Conservation (phyloP, 23 tunicate species). For the Ciona savignyi region DNA sequence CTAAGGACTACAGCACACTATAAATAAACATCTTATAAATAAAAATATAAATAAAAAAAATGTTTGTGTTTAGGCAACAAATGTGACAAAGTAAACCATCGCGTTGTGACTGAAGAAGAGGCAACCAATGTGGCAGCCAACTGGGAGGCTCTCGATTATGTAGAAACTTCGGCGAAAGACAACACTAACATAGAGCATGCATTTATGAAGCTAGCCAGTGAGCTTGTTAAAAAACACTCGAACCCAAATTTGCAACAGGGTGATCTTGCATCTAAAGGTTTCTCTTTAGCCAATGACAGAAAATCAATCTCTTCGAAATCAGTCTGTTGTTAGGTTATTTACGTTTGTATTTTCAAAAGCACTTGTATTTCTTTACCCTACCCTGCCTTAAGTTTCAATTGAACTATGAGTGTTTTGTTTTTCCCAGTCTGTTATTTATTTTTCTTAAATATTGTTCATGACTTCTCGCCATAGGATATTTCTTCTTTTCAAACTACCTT, state of each 20-base stretch:
- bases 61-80: conserved; percentile 77
- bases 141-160: conserved; percentile 36
- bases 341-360: no score
- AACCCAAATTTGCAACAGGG: background rate
- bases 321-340: background rate
- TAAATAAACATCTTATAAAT: no score
- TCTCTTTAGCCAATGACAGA: background rate
- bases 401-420: no score
- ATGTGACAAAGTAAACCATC: conserved; percentile 30
- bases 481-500: no score
- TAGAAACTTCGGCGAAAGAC: conserved; percentile 91
- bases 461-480: no score
- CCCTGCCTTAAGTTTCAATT: no score
- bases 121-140: conserved; percentile 16
- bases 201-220: conserved; percentile 41
- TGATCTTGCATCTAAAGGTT: background rate
- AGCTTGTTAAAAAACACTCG: conserved; percentile 25
- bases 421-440: no score
- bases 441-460: no score
- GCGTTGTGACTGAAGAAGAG: conserved; percentile 29
- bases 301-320: background rate
- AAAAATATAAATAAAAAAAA: no score
- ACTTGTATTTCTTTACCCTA: no score
- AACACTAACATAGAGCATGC: conserved; percentile 55
- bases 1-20: no score